Conservation (phyloP, 2,113 vertebrate genomes). For the Xenopus tropicalis region DNA sequence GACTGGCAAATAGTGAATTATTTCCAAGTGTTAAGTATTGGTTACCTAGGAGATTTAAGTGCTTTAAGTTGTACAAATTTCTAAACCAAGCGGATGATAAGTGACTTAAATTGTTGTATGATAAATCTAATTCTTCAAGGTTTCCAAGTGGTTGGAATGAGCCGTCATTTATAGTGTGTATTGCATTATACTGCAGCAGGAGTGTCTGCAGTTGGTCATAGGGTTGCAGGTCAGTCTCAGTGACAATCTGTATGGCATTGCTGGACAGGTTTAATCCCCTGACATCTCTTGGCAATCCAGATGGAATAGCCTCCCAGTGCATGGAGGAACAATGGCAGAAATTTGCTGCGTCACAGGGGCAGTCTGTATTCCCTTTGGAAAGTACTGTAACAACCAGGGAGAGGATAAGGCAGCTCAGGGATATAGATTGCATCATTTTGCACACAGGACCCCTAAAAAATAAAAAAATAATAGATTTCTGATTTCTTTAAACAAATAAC, state of each 20-base stretch:
- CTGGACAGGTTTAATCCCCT: conserved; percentile 63
- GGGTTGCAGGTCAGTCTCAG: conserved; percentile 54
- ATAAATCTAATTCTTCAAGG: conserved; percentile 73
- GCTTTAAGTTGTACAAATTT: conserved; percentile 61
- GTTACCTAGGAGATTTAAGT: conserved; percentile 69
- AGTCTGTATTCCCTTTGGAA: not conserved
- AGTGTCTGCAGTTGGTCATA: conserved; percentile 60
- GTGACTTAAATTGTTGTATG: conserved; percentile 61
- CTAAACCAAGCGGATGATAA: conserved; percentile 71
- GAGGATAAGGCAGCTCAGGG: conserved; percentile 48
- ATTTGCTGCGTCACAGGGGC: conserved; percentile 46
- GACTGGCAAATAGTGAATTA: conserved; percentile 59
- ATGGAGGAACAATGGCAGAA: conserved; percentile 60
- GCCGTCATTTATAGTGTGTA: conserved; percentile 59
- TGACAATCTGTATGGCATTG: conserved; percentile 63
- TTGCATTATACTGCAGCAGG: conserved; percentile 58
- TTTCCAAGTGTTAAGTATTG: conserved; percentile 62
- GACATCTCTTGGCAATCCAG: conserved; percentile 43
- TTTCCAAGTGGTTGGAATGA: conserved; percentile 59
- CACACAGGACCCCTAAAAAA: conserved; percentile 39
- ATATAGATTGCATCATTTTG: conserved; percentile 43
- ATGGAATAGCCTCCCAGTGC: conserved; percentile 58
- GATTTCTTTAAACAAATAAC: too few relatives aligned
- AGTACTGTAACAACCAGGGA: conserved; percentile 25
- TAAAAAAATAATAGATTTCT: too few relatives aligned